These are phyloP conservation scores for Nesospiza acunhae DNA, from an alignment of 2,113 vertebrate genomes.

Conservation along the genomic window DNA sequence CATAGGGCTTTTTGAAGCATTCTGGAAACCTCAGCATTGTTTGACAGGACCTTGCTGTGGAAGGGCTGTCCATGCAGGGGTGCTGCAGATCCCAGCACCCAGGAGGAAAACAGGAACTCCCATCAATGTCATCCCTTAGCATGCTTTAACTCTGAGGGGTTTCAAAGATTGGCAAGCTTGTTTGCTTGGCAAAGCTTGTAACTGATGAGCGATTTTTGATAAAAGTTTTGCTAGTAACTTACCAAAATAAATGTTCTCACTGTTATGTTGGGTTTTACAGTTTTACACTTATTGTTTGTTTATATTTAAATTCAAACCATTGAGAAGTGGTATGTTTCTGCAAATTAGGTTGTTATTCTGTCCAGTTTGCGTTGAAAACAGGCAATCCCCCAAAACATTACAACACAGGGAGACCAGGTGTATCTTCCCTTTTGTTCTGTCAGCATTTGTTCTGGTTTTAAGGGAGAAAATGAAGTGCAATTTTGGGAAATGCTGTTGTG, in stretches of 20 bases:
- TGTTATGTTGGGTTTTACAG: accelerated
- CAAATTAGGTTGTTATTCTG: not conserved
- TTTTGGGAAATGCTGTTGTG: not conserved
- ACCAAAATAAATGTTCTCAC: not conserved
- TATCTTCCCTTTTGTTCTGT: not conserved
- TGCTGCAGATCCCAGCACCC: not conserved
- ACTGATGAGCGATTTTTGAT: not conserved
- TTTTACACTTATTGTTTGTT: not conserved
- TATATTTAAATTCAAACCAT: not conserved
- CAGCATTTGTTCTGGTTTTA: not conserved
- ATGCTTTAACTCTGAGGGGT: accelerated
- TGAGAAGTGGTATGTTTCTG: not conserved
- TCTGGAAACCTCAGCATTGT: not conserved
- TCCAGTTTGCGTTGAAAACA: not conserved
- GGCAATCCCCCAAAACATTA: not conserved
- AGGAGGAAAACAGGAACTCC: not conserved
- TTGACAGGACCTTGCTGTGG: not conserved
- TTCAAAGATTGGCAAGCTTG: not conserved
- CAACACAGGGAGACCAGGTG: not conserved
- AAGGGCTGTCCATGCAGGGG: not conserved
- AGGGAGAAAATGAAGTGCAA: not conserved
- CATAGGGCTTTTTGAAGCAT: not conserved
- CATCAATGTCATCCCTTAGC: not conserved
- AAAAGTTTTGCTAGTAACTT: not conserved
- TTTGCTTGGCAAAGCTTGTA: not conserved